Evolutionary conservation across 2,797 vertebrate species (phyloP).

Genomic region (Mormyrus hasselquistii): DNA sequence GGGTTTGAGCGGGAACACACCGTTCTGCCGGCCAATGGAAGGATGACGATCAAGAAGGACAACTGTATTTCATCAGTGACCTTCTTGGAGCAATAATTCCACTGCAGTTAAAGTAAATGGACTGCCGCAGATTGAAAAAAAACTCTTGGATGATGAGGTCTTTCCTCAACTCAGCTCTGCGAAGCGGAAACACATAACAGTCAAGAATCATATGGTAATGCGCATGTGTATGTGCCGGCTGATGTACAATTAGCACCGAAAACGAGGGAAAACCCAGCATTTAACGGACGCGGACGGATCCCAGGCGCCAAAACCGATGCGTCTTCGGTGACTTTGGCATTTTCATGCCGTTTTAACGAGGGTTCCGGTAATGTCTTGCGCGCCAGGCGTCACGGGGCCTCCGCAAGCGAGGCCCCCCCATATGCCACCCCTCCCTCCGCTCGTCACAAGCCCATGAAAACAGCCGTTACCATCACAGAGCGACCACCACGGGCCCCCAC

Average conservation of each 20-base stretch:
- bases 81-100: neutral
- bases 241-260: neutral
- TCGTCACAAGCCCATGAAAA: conserved; percentile 10
- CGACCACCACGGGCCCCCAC: conserved; percentile 12
- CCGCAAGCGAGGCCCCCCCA: neutral
- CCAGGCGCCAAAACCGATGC: conserved; percentile 28
- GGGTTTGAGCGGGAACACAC: neutral
- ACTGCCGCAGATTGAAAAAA: neutral
- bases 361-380: neutral
- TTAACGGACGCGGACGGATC: conserved; percentile 30
- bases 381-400: conserved; percentile 27
- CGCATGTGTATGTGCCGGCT: neutral
- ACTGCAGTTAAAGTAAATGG: neutral
- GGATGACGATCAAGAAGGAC: neutral
- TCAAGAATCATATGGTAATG: neutral
- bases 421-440: neutral
- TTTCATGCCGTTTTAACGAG: conserved; percentile 22
- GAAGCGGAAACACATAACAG: neutral
- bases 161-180: neutral
- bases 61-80: neutral
- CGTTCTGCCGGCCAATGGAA: neutral
- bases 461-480: conserved; percentile 18
- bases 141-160: neutral
- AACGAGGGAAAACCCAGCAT: neutral
- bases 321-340: conserved; percentile 3